Conservation (phyloP, 2,888 invertebrate genomes). For the Nomada flava region DNA sequence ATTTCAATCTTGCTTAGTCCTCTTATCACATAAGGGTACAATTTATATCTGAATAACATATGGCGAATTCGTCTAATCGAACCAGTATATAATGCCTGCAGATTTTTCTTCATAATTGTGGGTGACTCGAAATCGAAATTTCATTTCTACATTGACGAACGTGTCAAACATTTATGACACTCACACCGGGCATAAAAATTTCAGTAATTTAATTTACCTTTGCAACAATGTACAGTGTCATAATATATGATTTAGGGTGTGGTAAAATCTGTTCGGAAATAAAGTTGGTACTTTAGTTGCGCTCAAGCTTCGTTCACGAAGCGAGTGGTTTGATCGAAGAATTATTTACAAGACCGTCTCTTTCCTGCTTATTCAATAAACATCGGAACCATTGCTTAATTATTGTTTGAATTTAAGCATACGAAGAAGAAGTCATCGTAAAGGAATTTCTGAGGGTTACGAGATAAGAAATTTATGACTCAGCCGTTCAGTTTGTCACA, state of each 20-base stretch:
- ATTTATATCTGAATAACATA: neutral
- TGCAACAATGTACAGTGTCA: neutral
- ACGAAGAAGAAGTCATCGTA: constrained; percentile 41
- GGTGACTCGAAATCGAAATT: neutral
- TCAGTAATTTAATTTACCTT: constrained; percentile 14
- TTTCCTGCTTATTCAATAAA: neutral
- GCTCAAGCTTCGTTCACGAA: neutral
- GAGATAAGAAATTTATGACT: constrained; percentile 63
- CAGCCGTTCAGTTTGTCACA: constrained; percentile 47
- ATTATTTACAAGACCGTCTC: neutral
- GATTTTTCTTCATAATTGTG: neutral
- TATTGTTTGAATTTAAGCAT: constrained; percentile 9
- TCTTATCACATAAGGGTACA: neutral
- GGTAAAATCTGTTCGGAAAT: constrained; percentile 2
- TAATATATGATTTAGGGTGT: constrained; percentile 16
- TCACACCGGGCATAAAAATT: neutral
- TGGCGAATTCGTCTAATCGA: neutral
- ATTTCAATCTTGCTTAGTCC: no score
- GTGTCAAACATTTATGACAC: neutral
- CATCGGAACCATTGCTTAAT: constrained; percentile 1
- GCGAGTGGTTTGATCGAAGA: neutral
- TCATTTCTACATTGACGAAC: neutral
- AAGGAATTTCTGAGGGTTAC: constrained; percentile 52
- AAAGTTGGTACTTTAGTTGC: constrained; percentile 7
- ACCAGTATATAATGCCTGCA: neutral